Conservation (phyloP, 1,140 invertebrate species). For the Homalodisca vitripennis region DNA sequence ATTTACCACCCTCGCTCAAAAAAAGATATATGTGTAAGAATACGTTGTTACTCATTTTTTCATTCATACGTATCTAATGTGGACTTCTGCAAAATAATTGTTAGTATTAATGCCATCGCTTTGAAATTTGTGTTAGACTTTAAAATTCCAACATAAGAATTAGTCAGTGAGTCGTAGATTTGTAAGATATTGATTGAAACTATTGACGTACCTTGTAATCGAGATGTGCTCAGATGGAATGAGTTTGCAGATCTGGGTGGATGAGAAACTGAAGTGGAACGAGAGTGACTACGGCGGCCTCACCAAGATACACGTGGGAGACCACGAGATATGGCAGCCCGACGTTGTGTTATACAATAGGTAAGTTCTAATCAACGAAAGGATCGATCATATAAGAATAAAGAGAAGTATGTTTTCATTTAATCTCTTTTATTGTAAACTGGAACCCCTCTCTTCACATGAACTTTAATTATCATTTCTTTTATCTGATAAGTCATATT, state of each 20-base stretch:
- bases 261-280: conserved; percentile 65
- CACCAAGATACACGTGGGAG: conserved; percentile 53
- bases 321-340: conserved; percentile 67
- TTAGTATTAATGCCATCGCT: too few relatives aligned
- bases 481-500: background rate
- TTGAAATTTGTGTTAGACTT: too few relatives aligned
- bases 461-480: background rate
- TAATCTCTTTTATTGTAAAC: background rate
- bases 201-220: too few relatives aligned
- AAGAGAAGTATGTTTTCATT: background rate
- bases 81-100: too few relatives aligned
- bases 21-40: too few relatives aligned
- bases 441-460: background rate
- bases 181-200: too few relatives aligned
- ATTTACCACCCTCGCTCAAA: too few relatives aligned
- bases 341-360: conserved; percentile 65
- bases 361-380: conserved; percentile 42
- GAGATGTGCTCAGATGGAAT: too few relatives aligned
- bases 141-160: too few relatives aligned
- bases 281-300: conserved; percentile 58
- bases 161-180: too few relatives aligned
- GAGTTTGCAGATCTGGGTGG: conserved; percentile 62
- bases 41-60: too few relatives aligned
- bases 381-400: background rate
- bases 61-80: too few relatives aligned